Evolutionary conservation across 2,888 invertebrate genomes (phyloP).

Genomic region (Orthonychiurus folsomi): DNA sequence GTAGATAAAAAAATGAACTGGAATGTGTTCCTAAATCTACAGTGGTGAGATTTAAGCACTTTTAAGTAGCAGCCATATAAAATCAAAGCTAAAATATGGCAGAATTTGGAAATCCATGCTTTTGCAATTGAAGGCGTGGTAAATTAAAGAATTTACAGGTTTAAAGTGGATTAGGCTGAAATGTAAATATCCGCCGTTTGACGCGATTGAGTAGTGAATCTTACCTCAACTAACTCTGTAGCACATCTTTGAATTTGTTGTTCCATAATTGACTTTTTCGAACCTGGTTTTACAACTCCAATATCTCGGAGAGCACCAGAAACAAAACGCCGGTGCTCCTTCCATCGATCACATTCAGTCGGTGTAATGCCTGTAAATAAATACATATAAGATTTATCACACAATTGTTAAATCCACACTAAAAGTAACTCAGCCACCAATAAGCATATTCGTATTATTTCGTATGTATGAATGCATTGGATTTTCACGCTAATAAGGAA

Average conservation of each 20-base stretch:
- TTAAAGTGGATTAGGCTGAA: slow-evolving; percentile 2
- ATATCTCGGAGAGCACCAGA: slow-evolving; percentile 62
- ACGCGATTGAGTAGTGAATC: not conserved
- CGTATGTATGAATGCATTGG: no score
- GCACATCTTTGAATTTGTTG: slow-evolving; percentile 56
- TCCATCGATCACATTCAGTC: slow-evolving; percentile 71
- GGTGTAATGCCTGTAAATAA: slow-evolving; percentile 62
- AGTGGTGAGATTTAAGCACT: slow-evolving; percentile 1
- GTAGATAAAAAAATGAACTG: not conserved
- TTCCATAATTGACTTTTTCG: slow-evolving; percentile 53
- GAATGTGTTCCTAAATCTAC: slow-evolving; percentile 12
- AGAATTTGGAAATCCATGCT: no score
- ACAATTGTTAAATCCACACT: no score
- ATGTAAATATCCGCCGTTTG: slow-evolving; percentile 1
- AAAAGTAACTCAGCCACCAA: no score
- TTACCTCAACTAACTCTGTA: slow-evolving; percentile 38
- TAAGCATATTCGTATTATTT: no score
- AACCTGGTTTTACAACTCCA: slow-evolving; percentile 60
- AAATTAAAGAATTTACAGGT: not conserved
- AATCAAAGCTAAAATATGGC: no score
- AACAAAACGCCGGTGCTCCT: slow-evolving; percentile 67
- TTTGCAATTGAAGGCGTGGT: no score
- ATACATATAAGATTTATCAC: no score
- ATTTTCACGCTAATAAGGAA: no score
- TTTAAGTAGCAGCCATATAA: slow-evolving; percentile 4